These are phyloP conservation scores for Pseudochirops cupreus DNA, from an alignment of 2,797 vertebrate species.

Conservation along the genomic window DNA sequence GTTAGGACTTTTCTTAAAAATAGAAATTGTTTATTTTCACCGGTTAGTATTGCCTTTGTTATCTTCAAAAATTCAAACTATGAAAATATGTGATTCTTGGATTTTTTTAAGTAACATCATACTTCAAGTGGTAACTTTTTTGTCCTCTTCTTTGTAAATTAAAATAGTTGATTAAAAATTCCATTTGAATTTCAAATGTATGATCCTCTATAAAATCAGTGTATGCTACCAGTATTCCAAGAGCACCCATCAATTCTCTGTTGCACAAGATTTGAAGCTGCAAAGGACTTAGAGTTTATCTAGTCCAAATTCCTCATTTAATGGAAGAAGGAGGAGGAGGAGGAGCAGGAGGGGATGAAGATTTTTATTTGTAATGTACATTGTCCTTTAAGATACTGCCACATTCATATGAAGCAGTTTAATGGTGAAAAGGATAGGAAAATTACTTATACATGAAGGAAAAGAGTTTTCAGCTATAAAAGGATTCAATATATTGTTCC, in stretches of 20 bases:
- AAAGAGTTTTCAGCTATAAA: no score
- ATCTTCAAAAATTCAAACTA: background rate
- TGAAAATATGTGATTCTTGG: background rate
- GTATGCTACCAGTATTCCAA: background rate
- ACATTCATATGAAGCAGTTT: no score
- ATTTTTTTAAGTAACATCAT: background rate
- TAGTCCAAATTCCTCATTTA: background rate
- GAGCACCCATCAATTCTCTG: background rate
- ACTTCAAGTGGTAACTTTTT: background rate
- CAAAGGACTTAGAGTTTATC: background rate
- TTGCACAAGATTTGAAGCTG: background rate
- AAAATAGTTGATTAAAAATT: background rate
- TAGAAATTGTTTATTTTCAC: background rate
- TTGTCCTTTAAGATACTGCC: no score
- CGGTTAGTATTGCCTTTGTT: background rate
- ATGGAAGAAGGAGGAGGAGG: constrained; percentile 10
- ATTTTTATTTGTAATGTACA: no score
- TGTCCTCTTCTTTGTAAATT: background rate
- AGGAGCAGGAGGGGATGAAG: constrained; percentile 60
- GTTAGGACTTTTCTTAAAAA: background rate
- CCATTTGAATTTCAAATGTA: background rate
- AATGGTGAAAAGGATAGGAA: no score
- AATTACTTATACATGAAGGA: no score
- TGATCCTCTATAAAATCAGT: background rate
- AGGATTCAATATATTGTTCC: no score